Base-by-base conservation (phyloP, 2,888 invertebrate species). In the Patella depressa region DNA sequence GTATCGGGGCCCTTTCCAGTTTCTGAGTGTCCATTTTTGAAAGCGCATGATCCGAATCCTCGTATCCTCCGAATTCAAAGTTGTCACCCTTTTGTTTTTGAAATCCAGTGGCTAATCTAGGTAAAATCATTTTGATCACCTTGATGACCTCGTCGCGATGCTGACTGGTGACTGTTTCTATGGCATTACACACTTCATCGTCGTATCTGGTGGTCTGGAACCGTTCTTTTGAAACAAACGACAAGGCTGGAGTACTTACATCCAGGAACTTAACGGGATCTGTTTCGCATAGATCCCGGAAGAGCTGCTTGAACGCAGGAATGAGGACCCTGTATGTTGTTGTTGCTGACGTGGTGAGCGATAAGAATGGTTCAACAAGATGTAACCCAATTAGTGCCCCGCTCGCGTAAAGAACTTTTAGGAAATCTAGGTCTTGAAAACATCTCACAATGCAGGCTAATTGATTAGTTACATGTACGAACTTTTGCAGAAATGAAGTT, bases 361-460 rank as follows among this genome's bases (percentile, higher is more conserved):
- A 34, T 7, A 34, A 34, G 34, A 34, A 34, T 5, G 57, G 3
- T 57, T 57, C 57, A 57, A 57, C 57, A 14, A 57, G 57, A 57
- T 57, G 7, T 3, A 57, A n/a, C 2, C 15, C 7, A 57, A 14
- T n/a, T 57, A n/a, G 57, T 57, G 15, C 14, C 3, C 15, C 14
- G 14, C n/a, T 57, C 57, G n/a, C 57, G 15, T 57, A 17, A 4
- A 57, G 57, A n/a, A 57, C 15, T 4, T 57, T 57, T 7, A 57
- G 12, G 57, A 57, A 57, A n/a, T 57, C n/a, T 57, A 57, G 3
- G 57, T 57, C 15, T 17, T 17, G 57, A n/a, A 57, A 57, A 17
- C 57, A 57, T 57, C 57, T 57, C n/a, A 57, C 57, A 17, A 57
- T 57, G 57, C 57, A 57, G 14, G 57, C 57, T n/a, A 57, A 57